phyloP scores from a whole-genome alignment of 2,113 vertebrate genomes.

The Laterallus jamaicensis region DNA sequence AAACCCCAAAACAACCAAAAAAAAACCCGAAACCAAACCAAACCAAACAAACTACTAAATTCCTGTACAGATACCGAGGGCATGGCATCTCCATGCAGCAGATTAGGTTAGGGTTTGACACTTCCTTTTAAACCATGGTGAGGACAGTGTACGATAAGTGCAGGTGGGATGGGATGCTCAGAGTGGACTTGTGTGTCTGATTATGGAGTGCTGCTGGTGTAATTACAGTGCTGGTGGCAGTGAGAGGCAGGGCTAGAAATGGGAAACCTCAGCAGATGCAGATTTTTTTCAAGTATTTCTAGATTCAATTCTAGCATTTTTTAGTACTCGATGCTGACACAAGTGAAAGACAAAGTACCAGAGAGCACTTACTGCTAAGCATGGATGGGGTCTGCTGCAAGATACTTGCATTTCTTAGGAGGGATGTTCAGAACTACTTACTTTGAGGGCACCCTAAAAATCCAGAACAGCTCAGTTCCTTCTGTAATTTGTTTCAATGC shows the following conservation, averaged over 20 bases:
- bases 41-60: not conserved
- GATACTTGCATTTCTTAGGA: not conserved
- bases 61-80: not conserved
- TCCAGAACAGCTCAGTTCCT: not conserved
- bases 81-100: fast-evolving
- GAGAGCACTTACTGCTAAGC: not conserved
- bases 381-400: not conserved
- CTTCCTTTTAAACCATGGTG: not conserved
- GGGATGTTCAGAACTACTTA: not conserved
- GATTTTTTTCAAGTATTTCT: not conserved
- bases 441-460: not conserved
- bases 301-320: not conserved
- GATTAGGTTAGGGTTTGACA: not conserved
- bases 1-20: no score
- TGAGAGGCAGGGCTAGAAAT: not conserved
- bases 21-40: not conserved
- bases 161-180: not conserved
- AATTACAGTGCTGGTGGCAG: not conserved
- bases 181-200: not conserved
- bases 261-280: not conserved
- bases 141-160: not conserved
- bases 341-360: not conserved
- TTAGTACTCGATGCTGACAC: not conserved
- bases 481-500: not conserved
- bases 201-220: not conserved